A percentile compares a stretch with the other conserved stretches of the same genome.
Evolutionary conservation across 2,797 vertebrate genomes (phyloP).

Genomic region (Megalops cyprinoides): DNA sequence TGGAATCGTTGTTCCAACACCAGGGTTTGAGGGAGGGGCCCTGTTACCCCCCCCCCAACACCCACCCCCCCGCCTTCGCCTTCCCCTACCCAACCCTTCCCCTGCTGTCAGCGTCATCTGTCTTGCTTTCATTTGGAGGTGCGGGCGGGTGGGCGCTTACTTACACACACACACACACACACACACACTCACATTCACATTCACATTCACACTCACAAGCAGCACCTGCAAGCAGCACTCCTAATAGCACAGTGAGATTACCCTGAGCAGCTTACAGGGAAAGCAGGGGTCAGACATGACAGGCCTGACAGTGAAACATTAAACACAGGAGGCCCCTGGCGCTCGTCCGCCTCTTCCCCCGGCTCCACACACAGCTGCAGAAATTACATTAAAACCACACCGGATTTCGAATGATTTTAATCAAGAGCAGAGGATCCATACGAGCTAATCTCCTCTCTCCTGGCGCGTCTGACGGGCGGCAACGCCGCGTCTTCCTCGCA

Average conservation of each 20-base stretch:
- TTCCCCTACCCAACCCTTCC: constrained; percentile 12
- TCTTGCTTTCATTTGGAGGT: constrained; percentile 19
- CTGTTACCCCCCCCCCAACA: background rate
- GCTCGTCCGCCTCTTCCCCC: too few relatives aligned
- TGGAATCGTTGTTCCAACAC: constrained; percentile 52
- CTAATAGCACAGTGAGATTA: background rate
- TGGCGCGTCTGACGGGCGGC: background rate
- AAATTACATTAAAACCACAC: constrained; percentile 11
- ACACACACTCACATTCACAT: constrained; percentile 12
- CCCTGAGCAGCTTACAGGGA: background rate
- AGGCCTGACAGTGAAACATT: background rate
- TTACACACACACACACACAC: constrained; percentile 22
- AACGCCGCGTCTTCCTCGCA: background rate
- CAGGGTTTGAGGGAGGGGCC: constrained; percentile 37
- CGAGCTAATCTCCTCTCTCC: constrained; percentile 12
- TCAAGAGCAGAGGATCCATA: constrained; percentile 7
- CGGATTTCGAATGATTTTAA: constrained; percentile 26
- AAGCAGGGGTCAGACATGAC: background rate
- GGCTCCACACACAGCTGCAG: constrained; percentile 9
- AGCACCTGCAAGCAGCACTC: background rate
- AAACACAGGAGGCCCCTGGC: too few relatives aligned
- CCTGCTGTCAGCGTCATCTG: constrained; percentile 37
- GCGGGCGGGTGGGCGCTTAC: constrained; percentile 18
- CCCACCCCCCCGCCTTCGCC: background rate
- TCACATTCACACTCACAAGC: constrained; percentile 6